Percentiles rank a stretch among this genome's conserved stretches.
Evolutionary conservation across 2,888 invertebrate species (phyloP).

Genomic region (Dasypolia templi): DNA sequence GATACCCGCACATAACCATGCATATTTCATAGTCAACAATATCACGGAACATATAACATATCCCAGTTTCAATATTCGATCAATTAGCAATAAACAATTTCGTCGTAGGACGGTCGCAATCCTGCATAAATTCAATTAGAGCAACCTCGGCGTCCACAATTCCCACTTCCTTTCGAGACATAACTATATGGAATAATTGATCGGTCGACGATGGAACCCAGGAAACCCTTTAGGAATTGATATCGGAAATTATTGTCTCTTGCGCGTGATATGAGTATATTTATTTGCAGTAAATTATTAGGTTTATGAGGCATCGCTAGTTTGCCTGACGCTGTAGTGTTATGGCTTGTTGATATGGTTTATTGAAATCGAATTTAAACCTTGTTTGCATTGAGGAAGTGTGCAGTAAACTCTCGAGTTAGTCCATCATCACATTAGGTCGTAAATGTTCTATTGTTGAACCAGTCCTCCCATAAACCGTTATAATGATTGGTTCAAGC

Average conservation of each 20-base stretch:
- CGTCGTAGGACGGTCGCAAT: slow-evolving; percentile 78
- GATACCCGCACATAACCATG: slow-evolving; percentile 59
- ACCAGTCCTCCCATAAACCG: slow-evolving; percentile 31
- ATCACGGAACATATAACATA: slow-evolving; percentile 68
- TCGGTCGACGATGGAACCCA: slow-evolving; percentile 72
- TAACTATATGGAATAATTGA: slow-evolving; percentile 85
- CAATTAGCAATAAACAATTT: slow-evolving; percentile 86
- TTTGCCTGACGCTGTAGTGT: slow-evolving; percentile 32
- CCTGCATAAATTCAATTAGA: slow-evolving; percentile 88
- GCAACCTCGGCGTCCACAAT: slow-evolving; percentile 72
- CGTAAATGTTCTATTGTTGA: slow-evolving; percentile 50
- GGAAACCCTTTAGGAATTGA: slow-evolving; percentile 74
- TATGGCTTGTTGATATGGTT: slow-evolving; percentile 33
- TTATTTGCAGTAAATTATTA: slow-evolving; percentile 68
- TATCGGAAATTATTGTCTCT: slow-evolving; percentile 71
- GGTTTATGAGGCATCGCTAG: slow-evolving; percentile 52
- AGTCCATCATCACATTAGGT: slow-evolving; percentile 42
- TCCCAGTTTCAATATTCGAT: slow-evolving; percentile 79
- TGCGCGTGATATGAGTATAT: slow-evolving; percentile 62
- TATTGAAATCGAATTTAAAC: slow-evolving; percentile 45
- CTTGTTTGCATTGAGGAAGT: slow-evolving; percentile 43
- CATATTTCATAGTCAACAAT: slow-evolving; percentile 69
- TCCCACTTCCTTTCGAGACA: slow-evolving; percentile 76
- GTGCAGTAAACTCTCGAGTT: slow-evolving; percentile 16
- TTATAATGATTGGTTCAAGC: slow-evolving; percentile 26